phyloP scores from a whole-genome alignment of 2,888 invertebrate genomes.

The Blomia tropicalis region DNA sequence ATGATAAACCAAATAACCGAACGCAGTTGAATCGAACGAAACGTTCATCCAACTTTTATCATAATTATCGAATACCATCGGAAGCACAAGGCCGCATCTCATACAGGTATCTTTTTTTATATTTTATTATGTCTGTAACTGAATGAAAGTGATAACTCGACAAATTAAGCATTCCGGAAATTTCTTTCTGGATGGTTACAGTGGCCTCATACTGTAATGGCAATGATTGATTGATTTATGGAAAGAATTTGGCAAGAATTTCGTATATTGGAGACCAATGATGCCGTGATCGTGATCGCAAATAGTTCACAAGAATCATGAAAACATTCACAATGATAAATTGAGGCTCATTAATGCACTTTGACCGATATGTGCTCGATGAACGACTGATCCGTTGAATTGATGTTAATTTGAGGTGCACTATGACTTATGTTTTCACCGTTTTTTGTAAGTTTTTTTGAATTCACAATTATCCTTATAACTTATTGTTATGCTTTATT shows the following conservation, averaged over 20 bases:
- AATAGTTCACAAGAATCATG: no score
- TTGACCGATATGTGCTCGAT: not conserved
- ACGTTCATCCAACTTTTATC: slow-evolving; percentile 4
- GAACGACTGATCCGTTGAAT: not conserved
- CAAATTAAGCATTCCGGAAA: no score
- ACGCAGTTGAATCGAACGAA: slow-evolving; percentile 1
- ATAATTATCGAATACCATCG: slow-evolving; percentile 11
- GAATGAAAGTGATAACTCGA: no score
- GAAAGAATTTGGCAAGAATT: slow-evolving; percentile 4
- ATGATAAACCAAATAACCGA: slow-evolving; percentile 22
- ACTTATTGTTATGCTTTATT: no score
- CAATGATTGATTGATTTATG: slow-evolving; percentile 10
- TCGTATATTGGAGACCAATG: no score
- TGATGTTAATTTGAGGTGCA: no score
- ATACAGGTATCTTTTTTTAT: not conserved
- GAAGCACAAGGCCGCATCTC: slow-evolving; percentile 20
- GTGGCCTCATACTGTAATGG: not conserved
- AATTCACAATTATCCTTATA: no score
- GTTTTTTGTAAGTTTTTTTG: no score
- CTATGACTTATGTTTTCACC: no score
- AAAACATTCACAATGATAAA: no score
- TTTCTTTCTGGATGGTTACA: no score
- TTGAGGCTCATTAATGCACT: not conserved
- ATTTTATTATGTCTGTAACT: not conserved
- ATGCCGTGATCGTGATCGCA: no score